Base-by-base conservation (phyloP, 2,797 vertebrate species). In the Alexandromys oeconomus region DNA sequence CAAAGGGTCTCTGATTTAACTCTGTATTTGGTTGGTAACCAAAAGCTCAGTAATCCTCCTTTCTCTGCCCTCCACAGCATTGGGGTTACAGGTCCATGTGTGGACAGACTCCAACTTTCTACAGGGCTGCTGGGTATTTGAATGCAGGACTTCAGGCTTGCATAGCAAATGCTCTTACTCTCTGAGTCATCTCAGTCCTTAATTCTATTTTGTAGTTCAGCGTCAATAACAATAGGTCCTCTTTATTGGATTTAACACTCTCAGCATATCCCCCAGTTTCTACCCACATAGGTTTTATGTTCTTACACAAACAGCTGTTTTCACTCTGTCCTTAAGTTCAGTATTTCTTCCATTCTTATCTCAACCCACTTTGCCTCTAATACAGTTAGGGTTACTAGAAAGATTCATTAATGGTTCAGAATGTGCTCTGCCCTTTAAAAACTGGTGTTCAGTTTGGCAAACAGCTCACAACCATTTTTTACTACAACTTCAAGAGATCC, bases 361-460 rank as follows among this genome's bases (percentile, higher is more conserved):
- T 95, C 27, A 95, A 92, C 31, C 89, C 19, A 27, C 21, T 77
- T 71, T 80, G 84, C 2, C 9, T 29, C 40, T 51, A 88, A 73
- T 43, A 15, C 3, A 61, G 0, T 5, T 67, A 4, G 1, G 2
- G 23, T 27, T 29, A 19, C 25, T 17, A 29, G 8, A 19, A 19
- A 65, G 29, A 67, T 9, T 1, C 1, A 59, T 76, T 57, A 25
- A 43, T 88, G 54, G 5, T 74, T 31, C 9, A 31, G n/a, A 29
- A 21, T 13, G 9, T 57, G 17, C 19, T 14, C 27, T 74, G 9
- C 9, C 8, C 10, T 29, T 59, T 23, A 74, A 1, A 1, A 73
- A 40, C 48, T 57, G 13, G 9, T 31, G 51, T 51, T 87, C 15
- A 40, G 25, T 73, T 57, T 40, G 5, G 6, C 25, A 73, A 73